A percentile compares a stretch with the other conserved stretches of the same genome.
These are phyloP conservation scores for Zeuzera pyrina DNA, from an alignment of 2,888 invertebrate genomes.

Conservation along the genomic window DNA sequence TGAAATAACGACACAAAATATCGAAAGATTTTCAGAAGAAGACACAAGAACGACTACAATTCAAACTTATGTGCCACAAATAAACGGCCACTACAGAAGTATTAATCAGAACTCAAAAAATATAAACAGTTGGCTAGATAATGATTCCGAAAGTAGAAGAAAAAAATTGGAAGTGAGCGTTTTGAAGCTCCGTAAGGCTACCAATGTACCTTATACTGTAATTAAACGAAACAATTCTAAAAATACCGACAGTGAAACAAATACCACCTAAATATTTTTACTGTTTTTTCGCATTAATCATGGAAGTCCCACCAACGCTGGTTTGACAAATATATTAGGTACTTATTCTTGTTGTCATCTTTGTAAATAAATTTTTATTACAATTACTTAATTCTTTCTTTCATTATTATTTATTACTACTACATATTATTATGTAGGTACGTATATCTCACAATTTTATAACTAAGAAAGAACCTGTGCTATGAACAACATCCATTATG, in stretches of 20 bases:
- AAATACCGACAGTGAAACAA: conserved; percentile 9
- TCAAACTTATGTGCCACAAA: conserved; percentile 49
- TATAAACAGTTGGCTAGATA: conserved; percentile 28
- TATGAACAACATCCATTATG: too few species aligned
- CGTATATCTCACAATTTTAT: too few species aligned
- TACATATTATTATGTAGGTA: too few species aligned
- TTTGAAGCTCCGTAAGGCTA: conserved; percentile 29
- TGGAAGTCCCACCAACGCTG: conserved; percentile 25
- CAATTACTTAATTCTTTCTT: background rate
- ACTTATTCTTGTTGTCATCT: conserved; percentile 4
- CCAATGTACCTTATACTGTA: conserved; percentile 48
- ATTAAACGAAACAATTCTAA: conserved; percentile 44
- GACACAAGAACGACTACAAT: conserved; percentile 20
- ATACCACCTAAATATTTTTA: too few species aligned
- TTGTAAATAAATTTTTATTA: background rate
- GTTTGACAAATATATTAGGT: too few species aligned
- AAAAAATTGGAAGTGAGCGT: conserved; percentile 41
- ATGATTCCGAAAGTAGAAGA: conserved; percentile 35
- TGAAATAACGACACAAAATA: conserved; percentile 18
- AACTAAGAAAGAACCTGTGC: too few species aligned
- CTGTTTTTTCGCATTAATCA: too few species aligned
- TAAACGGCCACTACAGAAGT: conserved; percentile 57
- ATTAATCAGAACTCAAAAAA: conserved; percentile 33
- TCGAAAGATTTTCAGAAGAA: conserved; percentile 4
- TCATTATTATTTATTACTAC: background rate